phyloP scores from a whole-genome alignment of 2,797 vertebrate species.

The Cuculus canorus region DNA sequence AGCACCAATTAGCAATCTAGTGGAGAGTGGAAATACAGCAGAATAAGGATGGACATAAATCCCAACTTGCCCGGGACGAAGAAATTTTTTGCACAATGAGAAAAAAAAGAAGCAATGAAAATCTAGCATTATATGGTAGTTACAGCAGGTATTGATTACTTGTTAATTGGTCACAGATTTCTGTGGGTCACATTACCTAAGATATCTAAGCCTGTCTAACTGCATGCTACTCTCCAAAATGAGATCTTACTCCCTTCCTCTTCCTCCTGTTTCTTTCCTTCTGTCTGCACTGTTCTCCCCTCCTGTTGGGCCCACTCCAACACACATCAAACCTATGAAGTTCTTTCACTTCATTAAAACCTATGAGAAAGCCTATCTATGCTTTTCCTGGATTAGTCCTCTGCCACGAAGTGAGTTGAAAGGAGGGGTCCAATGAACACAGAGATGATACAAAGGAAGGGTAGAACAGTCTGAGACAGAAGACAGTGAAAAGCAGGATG shows the following conservation, averaged over 20 bases:
- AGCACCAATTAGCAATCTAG: neutral
- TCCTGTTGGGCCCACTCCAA: rapidly evolving
- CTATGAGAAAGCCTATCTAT: neutral
- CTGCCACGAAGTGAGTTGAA: neutral
- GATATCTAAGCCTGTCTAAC: neutral
- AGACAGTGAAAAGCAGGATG: neutral
- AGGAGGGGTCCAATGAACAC: neutral
- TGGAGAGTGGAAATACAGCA: neutral
- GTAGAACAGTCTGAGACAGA: neutral
- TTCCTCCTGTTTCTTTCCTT: neutral
- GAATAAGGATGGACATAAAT: neutral
- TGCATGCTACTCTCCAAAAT: neutral
- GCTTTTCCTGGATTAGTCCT: neutral
- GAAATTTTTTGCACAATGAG: neutral
- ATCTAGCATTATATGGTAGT: neutral
- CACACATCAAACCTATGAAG: neutral
- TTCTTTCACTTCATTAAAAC: neutral
- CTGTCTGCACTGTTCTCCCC: neutral
- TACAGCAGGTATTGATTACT: neutral
- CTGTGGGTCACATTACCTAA: neutral
- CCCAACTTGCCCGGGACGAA: neutral
- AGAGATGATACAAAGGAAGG: neutral
- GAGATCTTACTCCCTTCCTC: neutral
- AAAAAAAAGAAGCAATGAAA: neutral
- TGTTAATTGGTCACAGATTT: neutral